Percentiles rank a stretch among this genome's conserved stretches.
Evolutionary conservation across 2,888 invertebrate genomes (phyloP).

Genomic region (Sesia bembeciformis): DNA sequence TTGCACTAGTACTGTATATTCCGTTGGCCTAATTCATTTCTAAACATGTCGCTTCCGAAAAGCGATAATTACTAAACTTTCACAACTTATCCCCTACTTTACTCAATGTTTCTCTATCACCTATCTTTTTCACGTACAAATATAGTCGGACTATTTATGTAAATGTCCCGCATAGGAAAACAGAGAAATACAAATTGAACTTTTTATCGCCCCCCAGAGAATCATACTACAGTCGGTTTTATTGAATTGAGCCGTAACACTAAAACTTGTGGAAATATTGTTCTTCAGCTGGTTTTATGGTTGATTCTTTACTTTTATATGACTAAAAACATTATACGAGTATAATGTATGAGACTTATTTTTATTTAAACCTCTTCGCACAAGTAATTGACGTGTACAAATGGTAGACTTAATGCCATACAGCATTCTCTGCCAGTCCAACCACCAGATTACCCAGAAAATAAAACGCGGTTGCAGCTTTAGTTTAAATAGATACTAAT

Average conservation of each 20-base stretch:
- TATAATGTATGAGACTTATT: not conserved
- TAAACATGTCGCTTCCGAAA: constrained; percentile 4
- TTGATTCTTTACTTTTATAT: not conserved
- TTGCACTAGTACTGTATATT: too few relatives aligned
- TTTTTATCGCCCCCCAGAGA: constrained; percentile 29
- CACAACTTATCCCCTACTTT: constrained; percentile 14
- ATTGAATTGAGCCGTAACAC: constrained; percentile 21
- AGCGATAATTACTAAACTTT: constrained; percentile 44
- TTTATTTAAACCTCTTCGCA: too few relatives aligned
- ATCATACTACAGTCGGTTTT: constrained; percentile 25
- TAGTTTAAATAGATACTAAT: too few relatives aligned
- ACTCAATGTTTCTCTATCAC: too few relatives aligned
- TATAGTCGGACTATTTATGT: constrained; percentile 20
- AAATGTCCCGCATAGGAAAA: constrained; percentile 8
- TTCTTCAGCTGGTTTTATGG: not conserved
- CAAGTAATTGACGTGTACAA: too few relatives aligned
- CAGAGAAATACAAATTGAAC: constrained; percentile 22
- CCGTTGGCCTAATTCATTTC: too few relatives aligned
- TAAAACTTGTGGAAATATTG: not conserved
- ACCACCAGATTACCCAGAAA: too few relatives aligned
- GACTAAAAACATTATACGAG: not conserved
- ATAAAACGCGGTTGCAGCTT: too few relatives aligned
- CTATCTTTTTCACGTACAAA: too few relatives aligned
- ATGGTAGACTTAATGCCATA: too few relatives aligned
- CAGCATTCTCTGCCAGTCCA: too few relatives aligned